Percentiles rank a stretch among this genome's conserved stretches.
Evolutionary conservation across 2,888 invertebrate genomes (phyloP).

Genomic region (Rhagonycha fulva): DNA sequence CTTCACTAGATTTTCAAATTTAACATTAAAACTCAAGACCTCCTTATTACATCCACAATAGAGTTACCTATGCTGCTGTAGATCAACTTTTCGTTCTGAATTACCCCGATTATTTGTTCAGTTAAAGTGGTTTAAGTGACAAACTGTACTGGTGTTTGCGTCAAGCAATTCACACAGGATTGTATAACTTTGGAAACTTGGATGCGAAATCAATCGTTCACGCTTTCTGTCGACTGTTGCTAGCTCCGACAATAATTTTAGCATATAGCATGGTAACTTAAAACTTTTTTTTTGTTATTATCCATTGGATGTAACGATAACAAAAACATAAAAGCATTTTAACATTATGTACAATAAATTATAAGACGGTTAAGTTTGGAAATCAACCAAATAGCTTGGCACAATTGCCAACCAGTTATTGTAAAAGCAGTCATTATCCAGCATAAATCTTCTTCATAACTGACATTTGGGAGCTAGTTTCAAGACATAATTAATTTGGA

Average conservation of each 20-base stretch:
- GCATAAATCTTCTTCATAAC: slow-evolving; percentile 15
- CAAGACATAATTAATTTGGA: slow-evolving; percentile 1
- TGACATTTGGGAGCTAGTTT: slow-evolving; percentile 4
- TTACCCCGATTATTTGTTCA: background rate
- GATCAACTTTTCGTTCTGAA: background rate
- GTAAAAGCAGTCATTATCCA: slow-evolving; percentile 9
- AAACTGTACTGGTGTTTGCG: background rate
- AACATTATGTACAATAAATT: background rate
- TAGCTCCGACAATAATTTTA: background rate
- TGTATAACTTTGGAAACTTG: background rate
- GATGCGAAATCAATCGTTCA: background rate
- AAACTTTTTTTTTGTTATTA: background rate
- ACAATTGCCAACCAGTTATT: background rate
- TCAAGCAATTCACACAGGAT: background rate
- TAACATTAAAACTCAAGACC: background rate
- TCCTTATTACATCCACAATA: background rate
- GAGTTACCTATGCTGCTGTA: background rate
- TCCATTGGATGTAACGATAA: background rate
- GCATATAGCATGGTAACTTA: background rate
- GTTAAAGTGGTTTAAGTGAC: background rate
- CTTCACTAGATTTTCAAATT: background rate
- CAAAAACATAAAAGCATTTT: background rate
- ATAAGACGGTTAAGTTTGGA: background rate
- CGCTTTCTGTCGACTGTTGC: too few relatives aligned
- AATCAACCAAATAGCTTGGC: slow-evolving; percentile 7